Percentiles rank a stretch among this genome's conserved stretches.
Evolutionary conservation across 2,888 invertebrate genomes (phyloP).

Genomic region (Drosophila lutescens): DNA sequence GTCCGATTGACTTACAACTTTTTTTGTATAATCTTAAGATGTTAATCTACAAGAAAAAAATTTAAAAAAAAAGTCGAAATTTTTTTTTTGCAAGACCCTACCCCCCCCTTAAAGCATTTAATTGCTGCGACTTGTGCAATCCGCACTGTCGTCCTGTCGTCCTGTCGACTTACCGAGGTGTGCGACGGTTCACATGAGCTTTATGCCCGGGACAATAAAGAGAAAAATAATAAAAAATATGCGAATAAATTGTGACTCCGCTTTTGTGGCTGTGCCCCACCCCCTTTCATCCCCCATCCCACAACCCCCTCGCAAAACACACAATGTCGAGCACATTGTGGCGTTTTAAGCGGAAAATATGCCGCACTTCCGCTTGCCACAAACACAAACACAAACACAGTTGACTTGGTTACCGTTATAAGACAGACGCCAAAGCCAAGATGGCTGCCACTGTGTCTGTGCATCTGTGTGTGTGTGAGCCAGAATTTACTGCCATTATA

Average conservation of each 20-base stretch:
- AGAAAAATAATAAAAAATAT: conserved; percentile 57
- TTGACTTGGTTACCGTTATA: conserved; percentile 44
- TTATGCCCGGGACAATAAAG: conserved; percentile 51
- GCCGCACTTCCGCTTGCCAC: conserved; percentile 55
- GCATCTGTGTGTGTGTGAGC: conserved; percentile 7
- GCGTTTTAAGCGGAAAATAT: conserved; percentile 72
- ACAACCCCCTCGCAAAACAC: neutral
- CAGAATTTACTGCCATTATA: conserved; percentile 33
- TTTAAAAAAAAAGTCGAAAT: too few relatives aligned
- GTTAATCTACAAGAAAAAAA: too few relatives aligned
- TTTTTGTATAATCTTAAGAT: too few relatives aligned
- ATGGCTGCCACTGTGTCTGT: conserved; percentile 25
- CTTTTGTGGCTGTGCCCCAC: conserved; percentile 8
- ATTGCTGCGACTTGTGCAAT: conserved; percentile 32
- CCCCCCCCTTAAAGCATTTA: conserved; percentile 46
- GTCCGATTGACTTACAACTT: too few relatives aligned
- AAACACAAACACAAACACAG: conserved; percentile 13
- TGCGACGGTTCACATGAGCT: conserved; percentile 52
- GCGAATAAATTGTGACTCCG: conserved; percentile 56
- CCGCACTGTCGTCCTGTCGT: neutral
- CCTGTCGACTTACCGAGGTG: conserved; percentile 42
- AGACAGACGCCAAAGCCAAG: conserved; percentile 32
- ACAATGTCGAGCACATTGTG: conserved; percentile 56
- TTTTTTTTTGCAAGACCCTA: too few relatives aligned
- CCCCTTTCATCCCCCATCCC: neutral